Base-by-base conservation (phyloP, 1,140 invertebrate species). In the Leucophenga varia region DNA sequence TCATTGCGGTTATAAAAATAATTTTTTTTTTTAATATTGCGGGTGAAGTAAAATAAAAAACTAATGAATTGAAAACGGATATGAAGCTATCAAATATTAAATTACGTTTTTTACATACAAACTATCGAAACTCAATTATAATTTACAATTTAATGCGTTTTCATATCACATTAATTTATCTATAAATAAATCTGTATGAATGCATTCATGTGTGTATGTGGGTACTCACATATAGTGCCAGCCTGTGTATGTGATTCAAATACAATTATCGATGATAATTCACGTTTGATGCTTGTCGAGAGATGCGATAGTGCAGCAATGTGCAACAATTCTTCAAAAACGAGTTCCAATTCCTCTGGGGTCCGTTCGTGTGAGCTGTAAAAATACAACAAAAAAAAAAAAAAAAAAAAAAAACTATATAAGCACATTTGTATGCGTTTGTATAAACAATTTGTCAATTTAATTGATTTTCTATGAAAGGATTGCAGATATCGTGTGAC, bases 311-410 rank as follows among this genome's bases (percentile, higher is more conserved):
- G 76, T 2, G 90, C 89, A 61, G 89, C 87, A 47, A 93, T 88
- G 61, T 91, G 88, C 36, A 90, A 76, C 20, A 93, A 76, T 67
- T 93, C 91, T 61, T 93, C 90, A 72, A 90, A 93, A 46, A 93
- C 90, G 43, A 87, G 82, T 73, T 93, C 90, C 54, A 91, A 73
- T 68, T 93, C 91, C 61, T 92, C 89, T 5, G 79, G 70, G 2
- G 85, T 89, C 53, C 91, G 75, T 63, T 93, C 89, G 59, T 86
- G 80, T 37, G 82, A 81, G 52, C 86, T 89, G 64, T 18, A 20
- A 36, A 37, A 54, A 45, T 4, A 51, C 43, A 19, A 7, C 20
- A 37, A 19, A 39, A 14, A n/a, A 4, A 14, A 34, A 14, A 2
- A 30, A 19, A 47, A 50, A 50, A 39, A 54, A 50, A 50, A 43